Conservation (phyloP, 1,140 invertebrate genomes). For the Sitobion miscanthi region DNA sequence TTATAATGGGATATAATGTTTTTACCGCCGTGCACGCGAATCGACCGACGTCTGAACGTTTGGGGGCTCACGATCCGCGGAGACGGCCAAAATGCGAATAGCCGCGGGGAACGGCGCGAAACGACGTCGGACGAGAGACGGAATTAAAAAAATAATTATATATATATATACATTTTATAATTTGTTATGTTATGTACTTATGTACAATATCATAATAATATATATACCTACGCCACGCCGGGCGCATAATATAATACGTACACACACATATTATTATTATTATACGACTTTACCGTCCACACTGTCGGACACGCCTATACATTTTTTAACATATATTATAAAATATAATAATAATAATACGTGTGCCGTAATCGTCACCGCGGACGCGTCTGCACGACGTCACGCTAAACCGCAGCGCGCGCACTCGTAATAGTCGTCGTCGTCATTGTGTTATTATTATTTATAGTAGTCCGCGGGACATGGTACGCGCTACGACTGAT, state of each 20-base stretch:
- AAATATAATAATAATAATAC: not conserved
- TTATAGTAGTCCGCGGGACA: not conserved
- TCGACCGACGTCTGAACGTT: not conserved
- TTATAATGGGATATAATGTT: not conserved
- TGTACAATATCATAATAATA: too few species aligned
- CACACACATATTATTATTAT: not conserved
- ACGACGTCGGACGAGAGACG: not conserved
- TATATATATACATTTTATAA: not conserved
- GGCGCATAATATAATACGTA: not conserved
- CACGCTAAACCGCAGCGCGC: not conserved
- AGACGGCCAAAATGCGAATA: not conserved
- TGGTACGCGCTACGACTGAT: not conserved
- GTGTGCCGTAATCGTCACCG: slow-evolving; percentile 8
- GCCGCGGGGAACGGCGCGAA: not conserved
- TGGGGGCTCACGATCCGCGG: not conserved
- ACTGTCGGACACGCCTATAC: slow-evolving; percentile 4
- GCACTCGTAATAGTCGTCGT: not conserved
- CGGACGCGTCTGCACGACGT: not conserved
- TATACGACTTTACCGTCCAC: not conserved
- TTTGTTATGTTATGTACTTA: not conserved
- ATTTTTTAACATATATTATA: slow-evolving; percentile 19
- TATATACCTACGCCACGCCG: not conserved
- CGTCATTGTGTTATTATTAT: not conserved
- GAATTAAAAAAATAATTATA: not conserved
- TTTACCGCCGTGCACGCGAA: not conserved